Base-by-base conservation (phyloP, 2,888 invertebrate species). In the Urechis unicinctus region DNA sequence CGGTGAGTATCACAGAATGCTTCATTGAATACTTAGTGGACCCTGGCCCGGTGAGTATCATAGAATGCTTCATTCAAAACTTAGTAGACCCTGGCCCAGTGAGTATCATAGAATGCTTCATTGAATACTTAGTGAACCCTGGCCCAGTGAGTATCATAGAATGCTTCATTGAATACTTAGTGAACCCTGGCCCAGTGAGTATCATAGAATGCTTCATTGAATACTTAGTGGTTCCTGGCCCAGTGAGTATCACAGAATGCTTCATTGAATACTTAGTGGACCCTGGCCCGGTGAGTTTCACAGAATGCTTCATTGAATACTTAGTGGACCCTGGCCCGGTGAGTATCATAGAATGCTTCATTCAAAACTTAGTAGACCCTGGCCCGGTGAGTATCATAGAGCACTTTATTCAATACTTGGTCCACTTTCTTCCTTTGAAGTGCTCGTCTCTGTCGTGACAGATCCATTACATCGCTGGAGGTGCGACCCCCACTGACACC, bases 401-500 rank as follows among this genome's bases (percentile, higher is more conserved):
- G 36, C 9, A 36, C 36, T 36, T 9, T 13, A 36, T 17, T 36
- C 17, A 36, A 36, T 36, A 13, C 36, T 36, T n/a, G n/a, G n/a
- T n/a, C n/a, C n/a, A n/a, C n/a, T n/a, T n/a, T n/a, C n/a, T n/a
- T n/a, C n/a, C n/a, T n/a, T n/a, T n/a, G n/a, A n/a, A n/a, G n/a
- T n/a, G n/a, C n/a, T n/a, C n/a, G n/a, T n/a, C n/a, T n/a, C n/a
- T n/a, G n/a, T n/a, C n/a, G n/a, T n/a, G n/a, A 9, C 53, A 62
- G 62, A 31, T 44, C 25, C 3, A 45, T 53, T 28, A 61, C 68
- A 3, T 66, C 72, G 6, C 59, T 64, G 2, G 78, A 78, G 56
- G 60, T 78, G 28, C 64, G 68, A 56, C 71, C 72, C 24, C 77
- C 77, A 9, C 65, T 77, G 53, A 67, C 71, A 6, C 68, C 60